phyloP scores from a whole-genome alignment of 2,113 vertebrate genomes.

The Lepus americanus region DNA sequence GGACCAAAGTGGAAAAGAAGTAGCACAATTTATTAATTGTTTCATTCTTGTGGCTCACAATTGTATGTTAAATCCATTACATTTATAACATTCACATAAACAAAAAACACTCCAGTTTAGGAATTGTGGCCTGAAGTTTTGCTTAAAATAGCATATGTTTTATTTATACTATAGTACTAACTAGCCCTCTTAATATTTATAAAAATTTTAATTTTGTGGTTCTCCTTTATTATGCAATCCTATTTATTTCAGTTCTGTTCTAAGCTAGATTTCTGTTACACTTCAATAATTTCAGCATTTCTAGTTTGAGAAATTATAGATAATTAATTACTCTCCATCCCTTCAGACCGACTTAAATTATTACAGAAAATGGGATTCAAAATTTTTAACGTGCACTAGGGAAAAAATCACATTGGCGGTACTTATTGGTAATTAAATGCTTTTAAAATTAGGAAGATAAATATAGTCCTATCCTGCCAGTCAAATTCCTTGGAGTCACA shows the following conservation, averaged over 20 bases:
- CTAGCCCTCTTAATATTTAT: conserved; percentile 29
- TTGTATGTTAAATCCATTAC: conserved; percentile 7
- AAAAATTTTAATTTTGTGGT: conserved; percentile 27
- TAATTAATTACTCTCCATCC: conserved; percentile 77
- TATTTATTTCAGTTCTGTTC: conserved; percentile 46
- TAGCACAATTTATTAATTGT: neutral
- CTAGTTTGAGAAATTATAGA: conserved; percentile 72
- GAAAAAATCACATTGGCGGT: conserved; percentile 67
- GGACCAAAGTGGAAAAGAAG: neutral
- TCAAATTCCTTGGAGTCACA: conserved; percentile 71
- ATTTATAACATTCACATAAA: conserved; percentile 2
- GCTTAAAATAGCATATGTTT: conserved; percentile 40
- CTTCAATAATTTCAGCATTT: conserved; percentile 70
- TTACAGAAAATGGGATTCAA: conserved; percentile 77
- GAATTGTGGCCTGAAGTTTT: neutral
- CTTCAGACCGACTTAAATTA: conserved; percentile 74
- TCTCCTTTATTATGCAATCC: neutral
- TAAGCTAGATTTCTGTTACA: conserved; percentile 43
- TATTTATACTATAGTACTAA: conserved; percentile 15
- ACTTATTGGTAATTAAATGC: conserved; percentile 82
- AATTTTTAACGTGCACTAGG: conserved; percentile 72
- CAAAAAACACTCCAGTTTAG: neutral
- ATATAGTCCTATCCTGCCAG: conserved; percentile 69
- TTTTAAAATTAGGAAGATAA: conserved; percentile 81
- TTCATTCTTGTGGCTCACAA: neutral